Conservation (phyloP, 2,888 invertebrate genomes). For the Macaria liturata region DNA sequence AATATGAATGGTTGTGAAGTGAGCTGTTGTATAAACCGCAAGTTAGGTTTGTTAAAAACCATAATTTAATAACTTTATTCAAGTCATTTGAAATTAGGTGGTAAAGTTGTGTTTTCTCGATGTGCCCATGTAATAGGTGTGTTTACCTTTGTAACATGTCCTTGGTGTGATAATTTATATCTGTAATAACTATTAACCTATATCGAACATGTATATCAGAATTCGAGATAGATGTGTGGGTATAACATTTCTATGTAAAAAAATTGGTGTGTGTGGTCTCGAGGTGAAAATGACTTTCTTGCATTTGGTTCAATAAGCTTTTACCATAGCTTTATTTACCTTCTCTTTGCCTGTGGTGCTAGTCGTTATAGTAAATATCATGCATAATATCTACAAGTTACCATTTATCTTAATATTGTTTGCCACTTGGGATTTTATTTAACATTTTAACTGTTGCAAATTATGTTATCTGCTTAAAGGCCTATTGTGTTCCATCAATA, state of each 20-base stretch:
- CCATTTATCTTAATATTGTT: slow-evolving; percentile 6
- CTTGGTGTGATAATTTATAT: slow-evolving; percentile 29
- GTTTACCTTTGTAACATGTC: slow-evolving; percentile 25
- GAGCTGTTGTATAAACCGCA: slow-evolving; percentile 42
- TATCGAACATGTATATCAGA: slow-evolving; percentile 21
- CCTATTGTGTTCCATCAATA: slow-evolving; percentile 4
- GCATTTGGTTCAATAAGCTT: slow-evolving; percentile 41
- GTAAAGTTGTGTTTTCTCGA: slow-evolving; percentile 16
- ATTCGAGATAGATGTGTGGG: slow-evolving; percentile 22
- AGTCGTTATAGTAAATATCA: slow-evolving; percentile 41
- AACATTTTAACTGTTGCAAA: slow-evolving; percentile 11
- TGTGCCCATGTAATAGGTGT: slow-evolving; percentile 24
- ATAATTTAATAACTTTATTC: neutral
- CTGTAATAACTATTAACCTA: slow-evolving; percentile 21
- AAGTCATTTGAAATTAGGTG: slow-evolving; percentile 3
- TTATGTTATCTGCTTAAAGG: slow-evolving; percentile 6
- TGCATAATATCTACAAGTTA: slow-evolving; percentile 2
- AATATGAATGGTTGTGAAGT: slow-evolving; percentile 77
- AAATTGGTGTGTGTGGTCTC: slow-evolving; percentile 33
- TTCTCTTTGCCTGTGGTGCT: slow-evolving; percentile 51
- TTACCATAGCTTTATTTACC: slow-evolving; percentile 28
- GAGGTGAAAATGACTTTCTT: slow-evolving; percentile 19
- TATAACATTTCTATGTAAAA: slow-evolving; percentile 23
- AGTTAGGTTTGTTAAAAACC: slow-evolving; percentile 22
- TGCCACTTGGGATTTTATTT: slow-evolving; percentile 1